phyloP scores from a whole-genome alignment of 1,140 invertebrate genomes.

The Elymnias hypermnestra region DNA sequence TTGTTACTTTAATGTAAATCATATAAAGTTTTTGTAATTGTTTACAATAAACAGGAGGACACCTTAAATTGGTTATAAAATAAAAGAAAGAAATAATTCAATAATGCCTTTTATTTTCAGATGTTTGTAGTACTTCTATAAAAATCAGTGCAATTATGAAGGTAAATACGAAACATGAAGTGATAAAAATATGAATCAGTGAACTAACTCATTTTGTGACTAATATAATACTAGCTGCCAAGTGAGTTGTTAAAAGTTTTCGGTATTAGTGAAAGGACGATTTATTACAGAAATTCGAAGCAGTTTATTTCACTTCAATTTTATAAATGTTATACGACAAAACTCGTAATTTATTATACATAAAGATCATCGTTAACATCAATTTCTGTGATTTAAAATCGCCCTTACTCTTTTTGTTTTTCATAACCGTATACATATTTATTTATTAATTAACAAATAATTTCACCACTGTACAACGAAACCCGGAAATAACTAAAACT shows the following conservation, averaged over 20 bases:
- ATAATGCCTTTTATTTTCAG: slow-evolving; percentile 29
- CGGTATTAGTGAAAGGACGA: neutral
- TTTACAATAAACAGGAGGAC: too few species aligned
- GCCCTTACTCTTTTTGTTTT: too few species aligned
- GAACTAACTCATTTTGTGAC: slow-evolving; percentile 10
- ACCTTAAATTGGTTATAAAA: too few species aligned
- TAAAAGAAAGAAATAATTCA: slow-evolving; percentile 23
- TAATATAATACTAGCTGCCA: slow-evolving; percentile 9
- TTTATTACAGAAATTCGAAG: slow-evolving; percentile 2
- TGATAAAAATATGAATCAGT: slow-evolving; percentile 10
- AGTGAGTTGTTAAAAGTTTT: slow-evolving; percentile 2
- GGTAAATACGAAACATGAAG: slow-evolving; percentile 6
- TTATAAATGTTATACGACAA: too few species aligned
- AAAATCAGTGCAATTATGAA: slow-evolving; percentile 17
- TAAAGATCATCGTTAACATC: too few species aligned
- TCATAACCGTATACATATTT: too few species aligned
- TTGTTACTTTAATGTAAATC: too few species aligned
- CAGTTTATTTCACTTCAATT: too few species aligned
- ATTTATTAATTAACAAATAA: too few species aligned
- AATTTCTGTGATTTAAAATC: too few species aligned
- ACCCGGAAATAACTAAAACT: slow-evolving; percentile 61
- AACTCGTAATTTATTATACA: too few species aligned
- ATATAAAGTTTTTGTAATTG: too few species aligned
- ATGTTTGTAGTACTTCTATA: slow-evolving; percentile 23
- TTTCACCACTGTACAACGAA: slow-evolving; percentile 34